These are phyloP conservation scores for Leucozona laternaria DNA, from an alignment of 2,888 invertebrate genomes.

Conservation along the genomic window DNA sequence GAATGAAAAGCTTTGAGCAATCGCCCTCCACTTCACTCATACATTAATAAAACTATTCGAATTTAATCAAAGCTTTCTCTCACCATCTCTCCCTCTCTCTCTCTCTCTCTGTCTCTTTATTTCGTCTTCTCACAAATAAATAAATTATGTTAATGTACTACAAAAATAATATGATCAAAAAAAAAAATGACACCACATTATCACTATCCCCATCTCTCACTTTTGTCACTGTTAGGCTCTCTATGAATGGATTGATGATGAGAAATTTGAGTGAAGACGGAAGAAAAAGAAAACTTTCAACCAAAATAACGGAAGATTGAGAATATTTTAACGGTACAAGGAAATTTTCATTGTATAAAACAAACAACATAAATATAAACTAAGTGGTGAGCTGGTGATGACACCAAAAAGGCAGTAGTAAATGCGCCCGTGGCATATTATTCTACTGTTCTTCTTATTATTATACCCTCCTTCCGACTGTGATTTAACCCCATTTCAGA, in stretches of 20 bases:
- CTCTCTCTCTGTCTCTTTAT: slow-evolving; percentile 6
- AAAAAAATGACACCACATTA: slow-evolving; percentile 11
- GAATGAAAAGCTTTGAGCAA: slow-evolving; percentile 29
- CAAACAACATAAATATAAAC: slow-evolving; percentile 17
- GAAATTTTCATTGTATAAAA: slow-evolving; percentile 46
- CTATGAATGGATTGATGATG: slow-evolving; percentile 30
- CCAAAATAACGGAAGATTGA: slow-evolving; percentile 50
- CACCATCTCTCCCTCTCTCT: not conserved
- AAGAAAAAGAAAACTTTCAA: slow-evolving; percentile 28
- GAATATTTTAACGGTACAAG: slow-evolving; percentile 62
- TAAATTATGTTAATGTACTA: slow-evolving; percentile 32
- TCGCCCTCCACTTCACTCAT: slow-evolving; percentile 7
- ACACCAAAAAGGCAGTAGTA: slow-evolving; percentile 33
- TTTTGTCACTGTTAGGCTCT: slow-evolving; percentile 20
- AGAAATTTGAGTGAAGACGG: not conserved
- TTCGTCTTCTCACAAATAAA: slow-evolving; percentile 1
- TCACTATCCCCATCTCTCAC: slow-evolving; percentile 6
- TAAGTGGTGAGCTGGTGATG: slow-evolving; percentile 15
- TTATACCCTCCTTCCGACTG: slow-evolving; percentile 48
- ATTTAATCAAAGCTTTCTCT: slow-evolving; percentile 30
- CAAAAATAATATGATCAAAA: slow-evolving; percentile 3
- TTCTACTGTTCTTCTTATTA: slow-evolving; percentile 18
- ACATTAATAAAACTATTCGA: not conserved
- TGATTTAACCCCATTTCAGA: slow-evolving; percentile 72
- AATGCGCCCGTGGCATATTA: slow-evolving; percentile 57